phyloP scores from a whole-genome alignment of 2,113 vertebrate genomes.

The Mystacornis crossleyi region DNA sequence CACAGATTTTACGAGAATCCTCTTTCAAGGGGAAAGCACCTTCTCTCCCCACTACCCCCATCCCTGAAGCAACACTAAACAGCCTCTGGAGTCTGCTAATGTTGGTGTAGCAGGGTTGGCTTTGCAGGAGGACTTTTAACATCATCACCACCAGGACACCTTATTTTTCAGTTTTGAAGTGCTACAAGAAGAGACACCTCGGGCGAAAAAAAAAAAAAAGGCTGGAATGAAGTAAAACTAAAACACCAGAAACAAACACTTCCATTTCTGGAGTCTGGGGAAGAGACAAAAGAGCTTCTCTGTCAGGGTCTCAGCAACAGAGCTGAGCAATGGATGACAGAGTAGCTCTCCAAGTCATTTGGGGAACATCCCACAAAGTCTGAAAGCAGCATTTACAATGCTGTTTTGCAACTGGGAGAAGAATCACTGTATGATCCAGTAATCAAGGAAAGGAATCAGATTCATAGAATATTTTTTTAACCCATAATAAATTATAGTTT shows the following conservation, averaged over 20 bases:
- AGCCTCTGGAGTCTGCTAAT: neutral
- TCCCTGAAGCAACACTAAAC: neutral
- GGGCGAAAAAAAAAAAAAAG: neutral
- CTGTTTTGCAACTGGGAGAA: neutral
- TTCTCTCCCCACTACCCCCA: neutral
- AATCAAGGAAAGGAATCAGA: slow-evolving; percentile 32
- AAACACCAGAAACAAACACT: neutral
- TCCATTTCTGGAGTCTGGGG: neutral
- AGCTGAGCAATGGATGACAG: neutral
- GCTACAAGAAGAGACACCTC: neutral
- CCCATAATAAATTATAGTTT: slow-evolving; percentile 28
- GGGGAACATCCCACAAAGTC: neutral
- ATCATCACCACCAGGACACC: neutral
- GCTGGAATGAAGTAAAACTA: neutral
- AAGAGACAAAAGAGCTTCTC: neutral
- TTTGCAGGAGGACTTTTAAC: neutral
- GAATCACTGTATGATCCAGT: neutral
- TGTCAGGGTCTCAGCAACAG: neutral
- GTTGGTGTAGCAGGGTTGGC: neutral
- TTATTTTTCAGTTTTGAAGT: neutral
- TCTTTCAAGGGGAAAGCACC: neutral
- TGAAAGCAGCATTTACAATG: neutral
- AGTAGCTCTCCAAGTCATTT: neutral
- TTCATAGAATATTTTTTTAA: slow-evolving; percentile 18
- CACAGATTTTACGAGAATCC: neutral